Conservation (phyloP, 2,797 vertebrate species). For the Sebastolobus altivelis region DNA sequence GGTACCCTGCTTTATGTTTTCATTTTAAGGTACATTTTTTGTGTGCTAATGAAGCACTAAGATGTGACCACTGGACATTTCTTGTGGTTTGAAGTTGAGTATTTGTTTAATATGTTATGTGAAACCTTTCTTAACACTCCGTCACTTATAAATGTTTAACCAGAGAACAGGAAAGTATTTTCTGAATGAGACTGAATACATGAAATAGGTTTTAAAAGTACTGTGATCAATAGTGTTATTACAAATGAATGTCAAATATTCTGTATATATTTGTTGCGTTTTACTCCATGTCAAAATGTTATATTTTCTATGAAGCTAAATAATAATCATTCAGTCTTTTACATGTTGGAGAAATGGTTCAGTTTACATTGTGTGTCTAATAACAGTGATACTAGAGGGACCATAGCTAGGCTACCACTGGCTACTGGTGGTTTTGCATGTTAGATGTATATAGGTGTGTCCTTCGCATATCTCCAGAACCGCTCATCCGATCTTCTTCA, state of each 20-base stretch:
- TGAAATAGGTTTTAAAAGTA: neutral
- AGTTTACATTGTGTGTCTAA: slow-evolving; percentile 11
- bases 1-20: neutral
- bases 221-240: slow-evolving; percentile 31
- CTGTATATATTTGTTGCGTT: slow-evolving; percentile 34
- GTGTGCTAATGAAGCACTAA: slow-evolving; percentile 14
- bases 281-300: slow-evolving; percentile 22
- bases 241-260: slow-evolving; percentile 15
- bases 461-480: too few species aligned
- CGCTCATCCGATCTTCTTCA: too few species aligned
- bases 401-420: neutral
- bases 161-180: neutral
- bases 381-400: neutral
- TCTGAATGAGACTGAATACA: slow-evolving; percentile 8
- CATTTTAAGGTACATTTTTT: neutral
- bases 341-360: neutral
- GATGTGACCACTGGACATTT: neutral
- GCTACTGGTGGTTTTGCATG: neutral
- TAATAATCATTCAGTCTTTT: neutral
- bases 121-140: slow-evolving; percentile 14
- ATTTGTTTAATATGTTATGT: slow-evolving; percentile 1
- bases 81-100: neutral
- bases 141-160: neutral
- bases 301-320: neutral
- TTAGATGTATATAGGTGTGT: neutral